Evolutionary conservation across 1,140 invertebrate genomes (phyloP).

Genomic region (Philopotamus ludificatus): DNA sequence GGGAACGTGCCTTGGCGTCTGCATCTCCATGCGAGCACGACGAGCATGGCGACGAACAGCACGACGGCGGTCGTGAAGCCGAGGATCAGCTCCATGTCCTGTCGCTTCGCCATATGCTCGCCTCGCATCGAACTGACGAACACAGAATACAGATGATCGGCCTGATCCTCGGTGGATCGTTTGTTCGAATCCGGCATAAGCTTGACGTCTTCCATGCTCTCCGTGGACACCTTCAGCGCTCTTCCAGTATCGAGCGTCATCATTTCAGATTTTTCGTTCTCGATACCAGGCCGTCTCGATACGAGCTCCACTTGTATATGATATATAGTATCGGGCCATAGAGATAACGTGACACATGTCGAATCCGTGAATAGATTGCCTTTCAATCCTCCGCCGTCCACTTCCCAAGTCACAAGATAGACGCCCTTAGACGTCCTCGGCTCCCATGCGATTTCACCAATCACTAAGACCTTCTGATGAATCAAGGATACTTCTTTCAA

Average conservation of each 20-base stretch:
- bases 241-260: slow-evolving; percentile 63
- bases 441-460: slow-evolving; percentile 75
- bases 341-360: slow-evolving; percentile 71
- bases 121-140: slow-evolving; percentile 60
- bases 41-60: slow-evolving; percentile 56
- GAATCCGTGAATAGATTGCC: slow-evolving; percentile 80
- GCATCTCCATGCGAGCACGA: slow-evolving; percentile 56
- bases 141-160: slow-evolving; percentile 59
- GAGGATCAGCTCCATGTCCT: slow-evolving; percentile 57
- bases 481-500: slow-evolving; percentile 66
- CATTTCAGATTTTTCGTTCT: slow-evolving; percentile 61
- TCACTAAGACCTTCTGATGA: slow-evolving; percentile 70
- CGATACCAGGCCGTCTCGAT: slow-evolving; percentile 58
- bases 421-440: slow-evolving; percentile 62
- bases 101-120: slow-evolving; percentile 53
- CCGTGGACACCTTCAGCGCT: slow-evolving; percentile 60
- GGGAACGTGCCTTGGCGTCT: slow-evolving; percentile 55
- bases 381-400: slow-evolving; percentile 77
- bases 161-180: slow-evolving; percentile 43
- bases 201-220: slow-evolving; percentile 61
- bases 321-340: slow-evolving; percentile 79
- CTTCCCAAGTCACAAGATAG: slow-evolving; percentile 81
- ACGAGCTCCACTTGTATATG: slow-evolving; percentile 72
- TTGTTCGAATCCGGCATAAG: slow-evolving; percentile 46
- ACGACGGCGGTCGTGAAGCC: slow-evolving; percentile 58